Evolutionary conservation across 92 coral and sea anemone species (phyloP).

Genomic region (Siderastrea siderea): DNA sequence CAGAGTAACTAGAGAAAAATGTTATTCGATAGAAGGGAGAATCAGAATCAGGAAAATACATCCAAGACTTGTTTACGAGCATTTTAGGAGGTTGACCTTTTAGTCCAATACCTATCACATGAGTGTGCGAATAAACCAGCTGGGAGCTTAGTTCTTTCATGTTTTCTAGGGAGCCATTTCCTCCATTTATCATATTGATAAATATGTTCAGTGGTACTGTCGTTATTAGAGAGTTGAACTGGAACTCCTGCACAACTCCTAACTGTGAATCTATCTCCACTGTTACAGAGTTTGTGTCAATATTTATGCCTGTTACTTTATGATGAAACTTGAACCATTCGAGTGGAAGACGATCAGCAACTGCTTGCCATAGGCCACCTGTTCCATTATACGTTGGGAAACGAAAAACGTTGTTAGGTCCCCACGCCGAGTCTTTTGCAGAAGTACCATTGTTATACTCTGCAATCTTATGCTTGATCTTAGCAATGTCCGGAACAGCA

Average conservation of each 20-base stretch:
- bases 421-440: constrained; percentile 54
- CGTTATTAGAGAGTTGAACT: constrained; percentile 53
- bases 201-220: constrained; percentile 69
- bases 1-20: constrained; percentile 76
- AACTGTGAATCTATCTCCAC: background rate
- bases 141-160: constrained; percentile 28
- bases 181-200: constrained; percentile 38
- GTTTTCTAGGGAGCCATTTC: constrained; percentile 1
- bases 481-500: constrained; percentile 69
- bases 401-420: constrained; percentile 70
- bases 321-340: constrained; percentile 61
- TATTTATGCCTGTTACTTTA: constrained; percentile 48
- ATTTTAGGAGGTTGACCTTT: constrained; percentile 59
- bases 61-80: constrained; percentile 69
- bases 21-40: constrained; percentile 80
- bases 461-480: constrained; percentile 50
- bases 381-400: constrained; percentile 75
- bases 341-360: constrained; percentile 54
- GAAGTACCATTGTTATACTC: constrained; percentile 26
- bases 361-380: constrained; percentile 74
- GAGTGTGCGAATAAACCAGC: constrained; percentile 62
- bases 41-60: constrained; percentile 81
- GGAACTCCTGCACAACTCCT: background rate
- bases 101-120: constrained; percentile 70
- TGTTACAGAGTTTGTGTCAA: constrained; percentile 27